Base-by-base conservation (phyloP, 2,888 invertebrate genomes). In the Pedicia rivosa region DNA sequence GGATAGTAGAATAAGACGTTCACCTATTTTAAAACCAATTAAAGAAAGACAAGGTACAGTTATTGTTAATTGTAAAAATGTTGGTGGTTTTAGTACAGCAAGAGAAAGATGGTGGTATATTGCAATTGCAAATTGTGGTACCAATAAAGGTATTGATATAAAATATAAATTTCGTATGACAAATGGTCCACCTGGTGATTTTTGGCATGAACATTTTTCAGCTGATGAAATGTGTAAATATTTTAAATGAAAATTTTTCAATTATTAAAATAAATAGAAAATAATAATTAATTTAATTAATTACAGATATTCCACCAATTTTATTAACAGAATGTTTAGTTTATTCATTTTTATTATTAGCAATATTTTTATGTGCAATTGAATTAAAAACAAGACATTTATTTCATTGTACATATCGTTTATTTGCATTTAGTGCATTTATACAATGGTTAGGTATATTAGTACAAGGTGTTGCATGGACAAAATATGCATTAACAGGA, bases 101-200 rank as follows among this genome's bases (percentile, higher is more conserved):
- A 67, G 92, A 35, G 88, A 87, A 51, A 62, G 92, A 19, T 94
- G 92, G 92, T 94, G 94, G 92, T 94, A 86, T 50, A 72, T 94
- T 22, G 90, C 83, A 2, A 63, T 88, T 24, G 78, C 82, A 43
- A 83, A 83, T 51, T 90, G 88, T 53, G 72, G 76, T 33, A 70
- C 70, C 28, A 63, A 64, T 17, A 72, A 75, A 72, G 90, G 90
- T 2, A 63, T 91, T 34, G 74, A 79, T 43, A 54, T 91, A 3
- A 72, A 72, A 40, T 92, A 88, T 57, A 74, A 72, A 50, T 74
- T 92, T 46, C 63, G 78, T 39, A 80, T 94, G 84, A 90, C 88
- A 1, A 94, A 94, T 56, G 88, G 84, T 0, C 67, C 74, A 2
- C 68, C 72, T 2, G 78, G 77, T 0, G 80, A 80, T 48, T 78